These are phyloP conservation scores for Uloborus plumipes DNA, from an alignment of 2,888 invertebrate species.

Conservation along the genomic window DNA sequence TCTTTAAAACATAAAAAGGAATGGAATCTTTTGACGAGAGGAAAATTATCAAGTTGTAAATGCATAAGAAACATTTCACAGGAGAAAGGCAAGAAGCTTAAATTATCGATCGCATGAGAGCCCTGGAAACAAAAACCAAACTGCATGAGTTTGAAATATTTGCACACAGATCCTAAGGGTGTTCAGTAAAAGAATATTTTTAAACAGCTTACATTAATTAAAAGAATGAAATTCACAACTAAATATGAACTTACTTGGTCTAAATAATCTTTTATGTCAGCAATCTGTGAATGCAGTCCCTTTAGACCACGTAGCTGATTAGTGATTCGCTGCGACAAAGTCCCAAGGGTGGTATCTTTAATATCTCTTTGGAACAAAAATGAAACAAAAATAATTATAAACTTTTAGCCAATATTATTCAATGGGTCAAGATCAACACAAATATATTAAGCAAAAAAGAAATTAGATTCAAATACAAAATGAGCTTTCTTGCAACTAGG, in stretches of 20 bases:
- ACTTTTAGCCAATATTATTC: neutral
- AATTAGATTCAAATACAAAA: neutral
- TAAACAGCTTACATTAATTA: neutral
- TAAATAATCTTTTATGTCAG: slow-evolving; percentile 93
- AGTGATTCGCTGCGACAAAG: slow-evolving; percentile 96
- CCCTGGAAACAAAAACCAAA: too few relatives aligned
- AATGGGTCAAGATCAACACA: too few relatives aligned
- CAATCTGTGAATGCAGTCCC: slow-evolving; percentile 92
- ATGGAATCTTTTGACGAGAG: too few relatives aligned
- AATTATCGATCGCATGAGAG: too few relatives aligned
- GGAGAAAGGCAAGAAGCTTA: too few relatives aligned
- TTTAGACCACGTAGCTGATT: slow-evolving; percentile 95
- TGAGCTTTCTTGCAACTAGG: too few relatives aligned
- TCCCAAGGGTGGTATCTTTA: slow-evolving; percentile 93
- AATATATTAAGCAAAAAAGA: too few relatives aligned
- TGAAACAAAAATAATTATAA: neutral
- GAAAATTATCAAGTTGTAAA: too few relatives aligned
- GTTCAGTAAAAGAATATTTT: neutral
- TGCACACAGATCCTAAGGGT: too few relatives aligned
- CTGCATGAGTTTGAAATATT: too few relatives aligned
- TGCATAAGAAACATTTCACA: too few relatives aligned
- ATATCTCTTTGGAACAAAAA: slow-evolving; percentile 70
- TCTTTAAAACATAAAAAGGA: too few relatives aligned
- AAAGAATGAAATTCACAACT: neutral
- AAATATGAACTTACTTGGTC: slow-evolving; percentile 75